A percentile compares a stretch with the other conserved stretches of the same genome.
These are phyloP conservation scores for Tryphoninae sp. DNA, from an alignment of 2,888 invertebrate species.

Conservation along the genomic window DNA sequence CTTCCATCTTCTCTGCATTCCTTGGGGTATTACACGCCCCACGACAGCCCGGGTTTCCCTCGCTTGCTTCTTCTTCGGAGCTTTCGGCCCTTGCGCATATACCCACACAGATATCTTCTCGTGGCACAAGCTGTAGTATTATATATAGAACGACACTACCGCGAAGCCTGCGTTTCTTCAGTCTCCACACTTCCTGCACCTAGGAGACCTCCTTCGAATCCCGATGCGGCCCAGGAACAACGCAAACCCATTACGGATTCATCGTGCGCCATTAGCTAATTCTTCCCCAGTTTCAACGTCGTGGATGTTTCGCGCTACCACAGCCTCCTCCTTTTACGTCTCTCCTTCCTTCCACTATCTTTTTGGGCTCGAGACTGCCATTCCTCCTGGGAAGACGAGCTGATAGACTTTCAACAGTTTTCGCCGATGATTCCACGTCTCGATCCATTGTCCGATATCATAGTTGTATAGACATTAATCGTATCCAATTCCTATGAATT, in stretches of 20 bases:
- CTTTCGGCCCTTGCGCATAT: constrained; percentile 46
- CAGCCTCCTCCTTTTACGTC: constrained; percentile 35
- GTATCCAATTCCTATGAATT: neutral
- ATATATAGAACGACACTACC: constrained; percentile 35
- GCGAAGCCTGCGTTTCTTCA: constrained; percentile 53
- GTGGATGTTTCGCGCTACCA: constrained; percentile 61
- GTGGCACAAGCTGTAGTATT: neutral
- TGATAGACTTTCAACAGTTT: constrained; percentile 35
- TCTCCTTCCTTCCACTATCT: constrained; percentile 39
- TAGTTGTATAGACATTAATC: no score
- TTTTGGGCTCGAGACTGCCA: constrained; percentile 24
- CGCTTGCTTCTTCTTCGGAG: constrained; percentile 55
- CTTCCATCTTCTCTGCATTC: constrained; percentile 80
- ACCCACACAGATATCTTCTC: neutral
- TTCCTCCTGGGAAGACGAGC: constrained; percentile 46
- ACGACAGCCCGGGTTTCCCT: constrained; percentile 67
- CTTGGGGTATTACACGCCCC: constrained; percentile 80
- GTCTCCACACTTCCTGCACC: constrained; percentile 49
- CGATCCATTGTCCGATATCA: no score
- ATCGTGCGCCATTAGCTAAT: constrained; percentile 81
- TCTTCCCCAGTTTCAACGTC: constrained; percentile 74
- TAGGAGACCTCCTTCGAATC: constrained; percentile 73
- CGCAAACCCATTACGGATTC: constrained; percentile 81
- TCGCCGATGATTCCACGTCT: no score
- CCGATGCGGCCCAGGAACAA: constrained; percentile 77